phyloP scores from a whole-genome alignment of 2,797 vertebrate genomes.

The Crenichthys baileyi region DNA sequence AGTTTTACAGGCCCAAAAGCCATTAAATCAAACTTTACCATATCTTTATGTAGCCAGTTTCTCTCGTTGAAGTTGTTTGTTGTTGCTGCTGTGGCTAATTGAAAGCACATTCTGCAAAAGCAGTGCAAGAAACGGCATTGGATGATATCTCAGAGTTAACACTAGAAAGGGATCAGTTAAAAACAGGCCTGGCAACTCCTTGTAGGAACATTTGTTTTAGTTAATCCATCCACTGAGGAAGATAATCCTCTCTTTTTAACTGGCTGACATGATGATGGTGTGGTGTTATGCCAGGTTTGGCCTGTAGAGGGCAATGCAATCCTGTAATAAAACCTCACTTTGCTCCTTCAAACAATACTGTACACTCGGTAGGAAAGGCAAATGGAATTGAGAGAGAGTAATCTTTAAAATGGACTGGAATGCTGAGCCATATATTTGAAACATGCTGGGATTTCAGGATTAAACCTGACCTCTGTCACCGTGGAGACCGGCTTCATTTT shows the following conservation, averaged over 20 bases:
- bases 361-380: slow-evolving; percentile 7
- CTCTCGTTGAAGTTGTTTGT: slow-evolving; percentile 59
- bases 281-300: not conserved
- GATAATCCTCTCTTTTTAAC: slow-evolving; percentile 52
- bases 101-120: slow-evolving; percentile 58
- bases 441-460: slow-evolving; percentile 51
- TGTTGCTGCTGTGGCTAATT: slow-evolving; percentile 52
- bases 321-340: slow-evolving; percentile 34
- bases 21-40: slow-evolving; percentile 68
- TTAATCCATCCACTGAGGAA: slow-evolving; percentile 51
- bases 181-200: slow-evolving; percentile 54
- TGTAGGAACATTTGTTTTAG: slow-evolving; percentile 66
- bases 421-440: slow-evolving; percentile 42
- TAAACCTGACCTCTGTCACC: slow-evolving; percentile 49
- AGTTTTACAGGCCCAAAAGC: slow-evolving; percentile 55
- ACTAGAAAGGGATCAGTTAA: slow-evolving; percentile 18
- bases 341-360: slow-evolving; percentile 39
- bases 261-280: not conserved
- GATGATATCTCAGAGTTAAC: slow-evolving; percentile 52
- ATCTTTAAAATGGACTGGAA: slow-evolving; percentile 60
- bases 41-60: slow-evolving; percentile 66
- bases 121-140: slow-evolving; percentile 22
- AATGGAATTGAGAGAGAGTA: slow-evolving; percentile 38
- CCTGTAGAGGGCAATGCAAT: slow-evolving; percentile 76
- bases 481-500: slow-evolving; percentile 46